These are phyloP conservation scores for Enteromius treurensis DNA, from an alignment of 2,797 vertebrate species.

Conservation along the genomic window DNA sequence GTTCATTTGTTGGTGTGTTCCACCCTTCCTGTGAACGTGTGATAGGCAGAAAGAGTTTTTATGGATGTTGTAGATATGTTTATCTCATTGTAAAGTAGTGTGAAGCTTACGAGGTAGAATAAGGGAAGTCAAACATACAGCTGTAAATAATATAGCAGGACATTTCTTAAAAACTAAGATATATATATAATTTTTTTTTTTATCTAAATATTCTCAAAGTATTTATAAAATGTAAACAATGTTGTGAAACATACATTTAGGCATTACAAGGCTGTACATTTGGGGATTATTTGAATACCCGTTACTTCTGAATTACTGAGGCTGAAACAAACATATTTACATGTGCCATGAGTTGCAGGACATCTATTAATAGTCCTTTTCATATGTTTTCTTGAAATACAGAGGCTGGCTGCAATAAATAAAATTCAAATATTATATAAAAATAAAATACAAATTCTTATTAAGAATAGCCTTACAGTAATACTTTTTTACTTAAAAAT, in stretches of 20 bases:
- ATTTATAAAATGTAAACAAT: conserved; percentile 41
- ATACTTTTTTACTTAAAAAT: background rate
- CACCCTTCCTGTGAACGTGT: conserved; percentile 21
- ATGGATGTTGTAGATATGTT: conserved; percentile 24
- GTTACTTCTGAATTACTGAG: background rate
- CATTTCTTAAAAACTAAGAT: background rate
- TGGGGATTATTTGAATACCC: background rate
- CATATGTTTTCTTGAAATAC: background rate
- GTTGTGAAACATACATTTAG: conserved; percentile 33
- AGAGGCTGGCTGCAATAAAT: background rate
- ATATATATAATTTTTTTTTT: background rate
- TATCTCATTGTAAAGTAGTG: background rate
- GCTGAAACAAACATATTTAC: background rate
- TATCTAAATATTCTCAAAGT: background rate
- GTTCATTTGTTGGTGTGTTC: background rate
- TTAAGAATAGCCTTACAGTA: background rate
- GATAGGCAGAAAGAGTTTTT: conserved; percentile 20
- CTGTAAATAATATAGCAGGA: background rate
- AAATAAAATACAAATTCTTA: background rate
- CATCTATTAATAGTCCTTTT: background rate
- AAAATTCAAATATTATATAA: too few relatives aligned
- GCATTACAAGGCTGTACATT: conserved; percentile 14
- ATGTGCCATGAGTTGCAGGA: background rate
- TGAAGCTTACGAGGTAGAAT: background rate
- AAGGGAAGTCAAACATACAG: background rate